Evolutionary conservation across 2,888 invertebrate species (phyloP), one percentile per base, ranked within the genome.

Genomic region (Leptinotarsa tumamoca): DNA sequence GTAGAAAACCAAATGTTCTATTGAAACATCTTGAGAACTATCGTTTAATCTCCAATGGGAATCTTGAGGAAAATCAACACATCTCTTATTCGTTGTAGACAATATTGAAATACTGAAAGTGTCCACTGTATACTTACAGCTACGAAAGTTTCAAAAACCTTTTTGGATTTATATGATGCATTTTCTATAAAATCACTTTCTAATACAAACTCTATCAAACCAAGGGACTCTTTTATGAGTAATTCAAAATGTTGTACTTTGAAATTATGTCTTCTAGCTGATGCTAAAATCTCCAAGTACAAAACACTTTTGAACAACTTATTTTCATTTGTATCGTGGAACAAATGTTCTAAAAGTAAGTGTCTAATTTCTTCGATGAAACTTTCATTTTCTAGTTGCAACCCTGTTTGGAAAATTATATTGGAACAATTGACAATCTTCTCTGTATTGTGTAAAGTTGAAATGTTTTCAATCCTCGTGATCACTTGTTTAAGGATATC

Each of bases 121-220:
- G 63, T 67, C 7, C 56, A 71, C 18, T 61, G 23, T 66, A 70
- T 71, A 74, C 82, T 82, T 81, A 85, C 85, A 73, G 82, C 82
- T 72, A 84, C 82, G 56, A 83, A 80, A 4, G 83, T 77, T 75
- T 85, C 85, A 10, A 82, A 17, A 51, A 83, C 73, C 80, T 85
- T 84, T 4, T 63, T 67, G 15, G 70, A 74, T 76, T 79, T 82
- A 43, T 76, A 73, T 43, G 71, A 69, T 43, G 67, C 56, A 67
- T 69, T 49, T 49, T 69, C 61, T 10, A 73, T 7, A 43, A 72
- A 43, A 52, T 78, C 75, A 14, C 72, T 72, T 68, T 79, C 74
- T 17, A 82, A 66, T 73, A 80, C 67, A 33, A 63, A 23, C 10
- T 73, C 75, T 10, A 82, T 75, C 27, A 76, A 74, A 27, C 73